phyloP scores from a whole-genome alignment of 2,113 vertebrate species.

The Hylia prasina region DNA sequence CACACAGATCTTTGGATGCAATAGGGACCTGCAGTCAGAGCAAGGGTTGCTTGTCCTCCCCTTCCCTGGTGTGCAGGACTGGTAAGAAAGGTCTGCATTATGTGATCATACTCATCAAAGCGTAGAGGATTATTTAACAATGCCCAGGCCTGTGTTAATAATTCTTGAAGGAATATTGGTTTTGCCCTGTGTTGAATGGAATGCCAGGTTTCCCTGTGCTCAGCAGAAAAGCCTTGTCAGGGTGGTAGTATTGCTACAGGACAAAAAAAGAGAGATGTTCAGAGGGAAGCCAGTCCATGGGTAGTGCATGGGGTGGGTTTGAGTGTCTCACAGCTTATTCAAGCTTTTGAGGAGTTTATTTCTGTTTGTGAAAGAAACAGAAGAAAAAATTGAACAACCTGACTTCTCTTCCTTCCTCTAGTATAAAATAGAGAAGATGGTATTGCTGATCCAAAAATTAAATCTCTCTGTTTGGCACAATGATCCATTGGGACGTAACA shows the following conservation, averaged over 20 bases:
- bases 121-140: not conserved
- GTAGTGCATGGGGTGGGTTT: not conserved
- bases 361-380: not conserved
- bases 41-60: not conserved
- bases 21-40: not conserved
- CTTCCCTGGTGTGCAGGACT: not conserved
- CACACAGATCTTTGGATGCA: not conserved
- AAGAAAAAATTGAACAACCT: not conserved
- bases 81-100: not conserved
- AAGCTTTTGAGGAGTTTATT: not conserved
- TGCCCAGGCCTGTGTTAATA: not conserved
- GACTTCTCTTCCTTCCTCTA: slow-evolving; percentile 19
- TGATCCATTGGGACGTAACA: slow-evolving; percentile 72
- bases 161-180: not conserved
- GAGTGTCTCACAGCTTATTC: not conserved
- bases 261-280: not conserved
- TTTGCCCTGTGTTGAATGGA: not conserved
- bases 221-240: not conserved
- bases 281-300: not conserved
- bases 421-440: slow-evolving; percentile 77
- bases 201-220: not conserved
- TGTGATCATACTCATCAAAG: not conserved
- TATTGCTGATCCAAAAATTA: slow-evolving; percentile 72
- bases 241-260: not conserved
- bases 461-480: slow-evolving; percentile 77